Percentiles rank a stretch among this genome's conserved stretches.
phyloP scores from a whole-genome alignment of 53 echinoderm and acorn worm genomes.

The Stichopus horrens region DNA sequence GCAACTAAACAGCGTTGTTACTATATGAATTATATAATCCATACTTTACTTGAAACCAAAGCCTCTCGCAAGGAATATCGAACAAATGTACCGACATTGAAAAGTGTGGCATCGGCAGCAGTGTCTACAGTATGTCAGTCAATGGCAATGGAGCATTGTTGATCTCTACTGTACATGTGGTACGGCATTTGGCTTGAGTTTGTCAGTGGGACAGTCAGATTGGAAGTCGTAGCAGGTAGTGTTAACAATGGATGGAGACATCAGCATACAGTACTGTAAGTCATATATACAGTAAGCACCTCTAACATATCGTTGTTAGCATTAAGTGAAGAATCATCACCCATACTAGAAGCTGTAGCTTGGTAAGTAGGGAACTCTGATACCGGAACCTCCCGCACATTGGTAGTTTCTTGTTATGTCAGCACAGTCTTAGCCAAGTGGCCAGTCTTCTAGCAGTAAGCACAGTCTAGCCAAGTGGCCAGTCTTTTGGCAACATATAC shows the following conservation, averaged over 20 bases:
- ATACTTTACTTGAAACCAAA: constrained; percentile 4
- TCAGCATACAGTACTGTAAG: no score
- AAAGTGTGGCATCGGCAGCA: constrained; percentile 4
- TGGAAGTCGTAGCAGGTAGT: not conserved
- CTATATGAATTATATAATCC: constrained; percentile 3
- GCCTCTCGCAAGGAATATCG: not conserved
- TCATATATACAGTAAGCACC: not conserved
- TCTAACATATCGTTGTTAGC: not conserved
- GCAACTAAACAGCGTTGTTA: constrained; percentile 6
- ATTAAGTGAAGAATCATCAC: no score
- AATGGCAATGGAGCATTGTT: not conserved
- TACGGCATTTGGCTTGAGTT: no score
- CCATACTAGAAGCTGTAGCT: no score
- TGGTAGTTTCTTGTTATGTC: no score
- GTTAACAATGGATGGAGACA: not conserved
- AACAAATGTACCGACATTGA: constrained; percentile 8
- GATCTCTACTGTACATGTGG: no score
- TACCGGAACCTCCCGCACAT: no score
- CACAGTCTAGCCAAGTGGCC: not conserved
- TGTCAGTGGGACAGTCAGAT: not conserved
- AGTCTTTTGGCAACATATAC: not conserved
- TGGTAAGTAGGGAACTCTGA: no score
- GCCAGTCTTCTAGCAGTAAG: no score
- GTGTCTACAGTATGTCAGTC: constrained; percentile 32
- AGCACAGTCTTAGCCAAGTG: no score